phyloP scores from a whole-genome alignment of 37 sponge, comb jelly and placozoan genomes.

The Halichondria panicea region DNA sequence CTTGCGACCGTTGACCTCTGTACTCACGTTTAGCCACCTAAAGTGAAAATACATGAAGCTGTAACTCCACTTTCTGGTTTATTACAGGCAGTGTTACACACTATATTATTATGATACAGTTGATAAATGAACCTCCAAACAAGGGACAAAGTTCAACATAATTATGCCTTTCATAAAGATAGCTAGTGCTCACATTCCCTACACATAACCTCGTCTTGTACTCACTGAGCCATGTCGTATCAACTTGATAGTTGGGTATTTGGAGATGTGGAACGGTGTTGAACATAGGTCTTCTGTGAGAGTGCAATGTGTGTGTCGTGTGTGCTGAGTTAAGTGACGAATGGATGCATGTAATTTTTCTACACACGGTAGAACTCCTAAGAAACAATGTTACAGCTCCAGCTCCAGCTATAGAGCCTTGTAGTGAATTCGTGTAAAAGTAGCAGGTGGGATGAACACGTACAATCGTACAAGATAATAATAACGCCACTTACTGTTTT shows the following conservation, averaged over 20 bases:
- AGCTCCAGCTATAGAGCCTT: too few species aligned
- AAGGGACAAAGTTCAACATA: not conserved
- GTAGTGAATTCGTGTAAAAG: too few species aligned
- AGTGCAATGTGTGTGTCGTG: not conserved
- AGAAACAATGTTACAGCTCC: too few species aligned
- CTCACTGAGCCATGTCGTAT: conserved; percentile 79
- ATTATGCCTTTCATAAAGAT: not conserved
- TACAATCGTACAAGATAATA: not conserved
- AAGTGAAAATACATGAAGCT: not conserved
- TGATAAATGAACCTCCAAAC: too few species aligned
- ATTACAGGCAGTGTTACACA: too few species aligned
- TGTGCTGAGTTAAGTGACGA: too few species aligned
- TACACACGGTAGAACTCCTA: too few species aligned
- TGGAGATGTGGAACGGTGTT: conserved; percentile 71
- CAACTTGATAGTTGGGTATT: conserved; percentile 97
- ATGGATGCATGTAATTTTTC: too few species aligned
- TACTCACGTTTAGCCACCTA: conserved; percentile 80
- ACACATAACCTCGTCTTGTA: too few species aligned
- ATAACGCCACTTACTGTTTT: conserved; percentile 31
- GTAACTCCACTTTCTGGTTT: too few species aligned
- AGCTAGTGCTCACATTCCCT: too few species aligned
- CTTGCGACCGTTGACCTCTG: conserved; percentile 75
- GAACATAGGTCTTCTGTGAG: conserved; percentile 44
- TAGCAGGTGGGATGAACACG: not conserved
- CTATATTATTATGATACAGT: not conserved